Evolutionary conservation across 2,113 vertebrate genomes (phyloP), one percentile per base, ranked within the genome.

Genomic region (Prionailurus viverrinus): DNA sequence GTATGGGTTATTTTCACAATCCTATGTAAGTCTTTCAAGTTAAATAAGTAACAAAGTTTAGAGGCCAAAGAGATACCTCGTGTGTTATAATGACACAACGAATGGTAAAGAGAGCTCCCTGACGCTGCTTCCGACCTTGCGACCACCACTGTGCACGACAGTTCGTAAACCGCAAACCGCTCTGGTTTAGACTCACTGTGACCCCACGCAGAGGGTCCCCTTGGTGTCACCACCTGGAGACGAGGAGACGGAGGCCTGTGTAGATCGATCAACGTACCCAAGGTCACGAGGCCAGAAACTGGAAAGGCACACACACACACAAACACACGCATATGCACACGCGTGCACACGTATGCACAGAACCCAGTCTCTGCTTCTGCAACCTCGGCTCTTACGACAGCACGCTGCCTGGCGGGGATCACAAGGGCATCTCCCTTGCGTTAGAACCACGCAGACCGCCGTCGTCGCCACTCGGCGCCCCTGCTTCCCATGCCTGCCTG

Each of bases 141-240:
- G 48, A 92, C n/a, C 39, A 84, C 25, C 12, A 55, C 9, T 5
- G 23, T 48, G 23, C 0, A 3, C 19, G 55, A 51, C 29, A 53
- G 55, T 63, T 61, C 12, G 2, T 12, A 76, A 5, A 7, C 3
- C 12, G 1, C 8, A 76, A 5, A 7, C 3, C 48, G 10, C 3
- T 9, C 13, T 58, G 68, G 19, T 71, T 83, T 48, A 76, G 21
- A 23, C 29, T 25, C 51, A 48, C 19, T 12, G 1, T 16, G 19
- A 19, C 27, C 11, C 6, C 33, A 11, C 13, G 15, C 36, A n/a
- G 91, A 58, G 53, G 16, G 45, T 45, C 6, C 23, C 33, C 18
- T 7, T 29, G 23, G 21, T 41, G 21, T 58, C 5, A 31, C 2
- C 36, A n/a, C 33, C 73, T 45, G n/a, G 7, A 63, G 36, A 48